Base-by-base conservation (phyloP, 2,113 vertebrate genomes). In the Callipepla californica region DNA sequence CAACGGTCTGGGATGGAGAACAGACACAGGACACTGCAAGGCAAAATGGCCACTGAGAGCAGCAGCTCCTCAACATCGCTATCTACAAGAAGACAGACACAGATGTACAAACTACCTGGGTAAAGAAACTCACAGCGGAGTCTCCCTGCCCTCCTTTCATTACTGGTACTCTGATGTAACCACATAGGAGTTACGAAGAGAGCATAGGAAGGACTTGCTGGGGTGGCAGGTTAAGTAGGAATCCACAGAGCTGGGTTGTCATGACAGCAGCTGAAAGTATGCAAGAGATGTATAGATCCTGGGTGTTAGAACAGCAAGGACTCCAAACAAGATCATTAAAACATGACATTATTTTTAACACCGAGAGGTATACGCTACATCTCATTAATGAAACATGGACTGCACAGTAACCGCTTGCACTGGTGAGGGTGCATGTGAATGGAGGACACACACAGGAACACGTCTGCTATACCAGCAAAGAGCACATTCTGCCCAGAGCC, bases 211-310 rank as follows among this genome's bases (percentile, higher is more conserved):
- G 82, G 82, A 93, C 94, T 96, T 95, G 91, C 85, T 81, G 94
- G 93, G 85, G 91, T 93, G 94, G 94, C 90, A 95, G 96, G 95
- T 96, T 95, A 96, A 95, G 93, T 80, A 94, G 91, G 85, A 95
- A 93, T 94, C 94, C 93, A 94, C 85, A 88, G 95, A 95, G 87
- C 93, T 87, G 93, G 91, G 94, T 95, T 96, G 96, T 96, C 95
- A 96, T 95, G 95, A 96, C 94, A 95, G 95, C 96, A 96, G 94
- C 87, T 93, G 93, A 86, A 89, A 92, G 90, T 92, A 96, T 94
- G 93, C 90, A 95, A 93, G 91, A 94, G 91, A 92, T 45, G 90
- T 88, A 95, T 83, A 95, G 93, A 96, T 94, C 92, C 85, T 88
- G 77, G 76, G 66, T 61, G 80, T 94, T 78, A 94, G 66, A 90